These are phyloP conservation scores for Hydrozoanthus gracilis DNA, from an alignment of 92 coral and sea anemone genomes.

Conservation along the genomic window DNA sequence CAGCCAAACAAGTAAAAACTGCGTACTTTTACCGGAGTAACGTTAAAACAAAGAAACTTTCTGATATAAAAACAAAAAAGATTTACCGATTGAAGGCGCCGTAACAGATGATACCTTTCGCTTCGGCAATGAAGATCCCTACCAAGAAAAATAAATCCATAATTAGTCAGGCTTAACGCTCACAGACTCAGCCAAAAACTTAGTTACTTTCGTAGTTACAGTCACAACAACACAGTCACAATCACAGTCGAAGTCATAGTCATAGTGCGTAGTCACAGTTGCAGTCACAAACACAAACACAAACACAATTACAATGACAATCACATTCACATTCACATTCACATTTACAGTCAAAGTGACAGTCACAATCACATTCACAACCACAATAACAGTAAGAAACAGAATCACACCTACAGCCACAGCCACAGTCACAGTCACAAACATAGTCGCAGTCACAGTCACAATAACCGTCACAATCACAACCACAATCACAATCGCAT, in stretches of 20 bases:
- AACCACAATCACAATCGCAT: background rate
- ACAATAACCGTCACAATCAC: background rate
- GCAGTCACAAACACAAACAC: background rate
- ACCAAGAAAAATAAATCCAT: background rate
- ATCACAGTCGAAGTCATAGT: background rate
- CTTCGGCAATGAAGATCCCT: background rate
- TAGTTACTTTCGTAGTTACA: background rate
- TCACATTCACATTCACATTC: background rate
- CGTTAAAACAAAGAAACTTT: background rate
- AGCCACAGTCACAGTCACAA: background rate
- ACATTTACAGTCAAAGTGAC: too few relatives aligned
- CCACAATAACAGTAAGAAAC: too few relatives aligned
- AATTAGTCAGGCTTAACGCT: background rate
- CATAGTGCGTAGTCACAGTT: background rate
- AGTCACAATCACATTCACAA: background rate
- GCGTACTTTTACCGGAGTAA: too few relatives aligned
- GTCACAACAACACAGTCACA: background rate
- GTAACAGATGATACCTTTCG: conserved; percentile 11
- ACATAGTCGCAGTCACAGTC: background rate
- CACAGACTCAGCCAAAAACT: too few relatives aligned
- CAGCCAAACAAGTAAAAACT: background rate
- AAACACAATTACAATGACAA: background rate
- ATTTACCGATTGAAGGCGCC: background rate
- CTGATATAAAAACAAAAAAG: background rate
- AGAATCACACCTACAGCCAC: background rate